These are phyloP conservation scores for Petaurus breviceps DNA, from an alignment of 2,113 vertebrate genomes.

Conservation along the genomic window DNA sequence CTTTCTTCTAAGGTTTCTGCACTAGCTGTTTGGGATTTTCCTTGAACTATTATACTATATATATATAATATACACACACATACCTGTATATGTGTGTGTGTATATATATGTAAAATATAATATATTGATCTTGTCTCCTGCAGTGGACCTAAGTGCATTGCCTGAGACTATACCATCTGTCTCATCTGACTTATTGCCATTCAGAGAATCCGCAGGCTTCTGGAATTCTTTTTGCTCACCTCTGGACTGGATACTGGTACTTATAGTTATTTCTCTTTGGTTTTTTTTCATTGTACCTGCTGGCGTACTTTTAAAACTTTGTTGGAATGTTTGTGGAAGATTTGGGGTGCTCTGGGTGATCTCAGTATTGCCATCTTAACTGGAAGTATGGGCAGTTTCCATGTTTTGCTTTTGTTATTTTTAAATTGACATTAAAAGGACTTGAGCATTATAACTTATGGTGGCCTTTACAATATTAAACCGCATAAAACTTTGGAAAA, in stretches of 20 bases:
- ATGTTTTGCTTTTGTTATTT: not conserved
- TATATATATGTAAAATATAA: no score
- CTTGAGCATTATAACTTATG: not conserved
- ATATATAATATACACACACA: no score
- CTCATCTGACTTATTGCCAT: not conserved
- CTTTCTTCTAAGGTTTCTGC: not conserved
- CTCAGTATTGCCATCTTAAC: not conserved
- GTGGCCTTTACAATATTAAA: not conserved
- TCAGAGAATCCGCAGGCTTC: not conserved
- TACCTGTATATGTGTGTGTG: no score
- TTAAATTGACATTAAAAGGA: not conserved
- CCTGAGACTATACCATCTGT: not conserved
- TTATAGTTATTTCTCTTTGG: not conserved
- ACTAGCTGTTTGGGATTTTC: not conserved
- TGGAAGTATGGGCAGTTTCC: not conserved
- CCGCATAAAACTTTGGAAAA: not conserved
- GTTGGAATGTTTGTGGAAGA: not conserved
- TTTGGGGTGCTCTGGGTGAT: not conserved
- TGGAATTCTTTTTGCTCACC: not conserved
- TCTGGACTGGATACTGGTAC: not conserved
- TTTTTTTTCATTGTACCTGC: not conserved
- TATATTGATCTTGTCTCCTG: not conserved
- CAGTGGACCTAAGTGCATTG: not conserved
- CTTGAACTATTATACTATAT: not conserved
- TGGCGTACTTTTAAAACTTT: not conserved